Percentiles rank a stretch among this genome's conserved stretches.
phyloP scores from a whole-genome alignment of 2,113 vertebrate genomes.

The Laticauda colubrina region DNA sequence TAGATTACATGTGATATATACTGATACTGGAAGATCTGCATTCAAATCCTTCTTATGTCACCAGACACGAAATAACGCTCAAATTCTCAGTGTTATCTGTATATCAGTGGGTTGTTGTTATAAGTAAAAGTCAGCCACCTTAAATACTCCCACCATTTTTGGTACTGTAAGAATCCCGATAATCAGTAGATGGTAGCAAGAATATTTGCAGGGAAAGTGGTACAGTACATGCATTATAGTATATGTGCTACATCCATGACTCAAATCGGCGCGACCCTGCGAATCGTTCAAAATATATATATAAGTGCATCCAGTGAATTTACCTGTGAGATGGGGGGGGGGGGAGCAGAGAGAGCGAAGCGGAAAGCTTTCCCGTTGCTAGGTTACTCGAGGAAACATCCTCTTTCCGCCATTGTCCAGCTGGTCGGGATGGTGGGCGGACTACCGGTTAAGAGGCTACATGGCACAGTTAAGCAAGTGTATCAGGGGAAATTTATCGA shows the following conservation, averaged over 20 bases:
- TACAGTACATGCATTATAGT: background rate
- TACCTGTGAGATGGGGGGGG: too few species aligned
- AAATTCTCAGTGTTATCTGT: background rate
- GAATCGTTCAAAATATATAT: background rate
- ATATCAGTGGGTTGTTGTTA: background rate
- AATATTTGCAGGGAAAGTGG: background rate
- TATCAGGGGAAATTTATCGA: constrained; percentile 53
- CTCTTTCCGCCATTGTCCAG: background rate
- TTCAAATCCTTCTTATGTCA: background rate
- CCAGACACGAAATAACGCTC: background rate
- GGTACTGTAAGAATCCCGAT: background rate
- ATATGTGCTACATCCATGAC: background rate
- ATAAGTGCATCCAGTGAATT: background rate
- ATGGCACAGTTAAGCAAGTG: constrained; percentile 4
- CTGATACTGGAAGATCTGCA: background rate
- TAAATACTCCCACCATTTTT: background rate
- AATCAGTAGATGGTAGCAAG: background rate
- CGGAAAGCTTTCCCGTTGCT: background rate
- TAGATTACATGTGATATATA: background rate
- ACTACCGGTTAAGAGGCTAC: background rate
- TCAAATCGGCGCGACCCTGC: background rate
- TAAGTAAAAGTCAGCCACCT: background rate
- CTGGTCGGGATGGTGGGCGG: constrained; percentile 4
- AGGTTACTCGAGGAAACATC: background rate
- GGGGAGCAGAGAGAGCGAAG: background rate